Base-by-base conservation (phyloP, 2,888 invertebrate species). In the Ochropleura plecta region DNA sequence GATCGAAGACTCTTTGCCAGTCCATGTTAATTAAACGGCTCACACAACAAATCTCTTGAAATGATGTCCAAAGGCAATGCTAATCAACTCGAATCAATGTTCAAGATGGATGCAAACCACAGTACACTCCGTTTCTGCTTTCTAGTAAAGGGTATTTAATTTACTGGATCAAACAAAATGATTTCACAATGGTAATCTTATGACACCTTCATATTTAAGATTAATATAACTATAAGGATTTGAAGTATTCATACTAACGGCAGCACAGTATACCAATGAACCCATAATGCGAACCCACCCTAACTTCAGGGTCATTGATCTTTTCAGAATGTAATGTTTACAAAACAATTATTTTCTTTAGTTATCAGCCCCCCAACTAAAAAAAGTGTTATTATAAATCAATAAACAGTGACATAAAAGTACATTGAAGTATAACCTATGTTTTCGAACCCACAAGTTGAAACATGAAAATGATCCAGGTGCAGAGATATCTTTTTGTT, bases 281-380 rank as follows among this genome's bases (percentile, higher is more conserved):
- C 49, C 46, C 42, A 64, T 30, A 42, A 16, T 77, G 51, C 10
- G 7, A 53, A 68, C 30, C 18, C 20, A 48, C 7, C 64, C 59
- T 55, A 40, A 66, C 9, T 53, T 12, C 3, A 55, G 42, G 55
- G 77, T 71, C 59, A 76, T 49, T 55, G 49, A 53, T 81, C 77
- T 59, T 62, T 16, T 51, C 9, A 20, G 16, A 18, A 20, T 30
- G 46, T 14, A 46, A 18, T 70, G 71, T 71, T 76, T 81, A 76
- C 59, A 68, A 59, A 53, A 48, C 48, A 55, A 59, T 59, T 68
- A 20, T 10, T 53, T 66, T 18, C 6, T 12, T 64, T 30, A 30
- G 30, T 30, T 30, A 30, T 30, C 1, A 30, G 3, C 30, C 30
- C 30, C 30, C 30, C 30, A 30, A 30, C 30, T 30, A 30, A 30